Evolutionary conservation across 2,888 invertebrate species (phyloP).

Genomic region (Clusia tigrina): DNA sequence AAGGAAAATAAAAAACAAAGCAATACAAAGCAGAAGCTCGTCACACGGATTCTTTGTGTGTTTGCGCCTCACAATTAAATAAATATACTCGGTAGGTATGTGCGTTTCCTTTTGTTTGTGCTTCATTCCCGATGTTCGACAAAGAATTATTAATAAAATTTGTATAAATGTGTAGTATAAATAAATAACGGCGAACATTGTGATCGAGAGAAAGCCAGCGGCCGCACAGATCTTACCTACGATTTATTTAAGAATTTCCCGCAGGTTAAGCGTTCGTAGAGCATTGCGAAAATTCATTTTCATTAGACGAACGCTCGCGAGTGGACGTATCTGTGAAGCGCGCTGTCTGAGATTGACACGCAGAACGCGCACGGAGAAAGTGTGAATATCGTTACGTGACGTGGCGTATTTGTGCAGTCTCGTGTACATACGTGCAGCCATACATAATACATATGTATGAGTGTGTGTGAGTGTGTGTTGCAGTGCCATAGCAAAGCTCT

Average conservation of each 20-base stretch:
- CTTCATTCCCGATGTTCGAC: constrained; percentile 9
- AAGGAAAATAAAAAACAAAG: neutral
- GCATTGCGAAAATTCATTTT: constrained; percentile 50
- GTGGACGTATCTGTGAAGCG: constrained; percentile 48
- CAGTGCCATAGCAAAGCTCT: too few relatives aligned
- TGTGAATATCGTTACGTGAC: neutral
- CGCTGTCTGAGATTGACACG: neutral
- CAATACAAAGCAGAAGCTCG: neutral
- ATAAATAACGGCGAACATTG: neutral
- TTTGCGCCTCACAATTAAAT: too few relatives aligned
- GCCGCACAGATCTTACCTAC: constrained; percentile 5
- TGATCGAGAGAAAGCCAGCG: neutral
- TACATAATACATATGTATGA: neutral
- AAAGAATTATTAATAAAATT: constrained; percentile 22
- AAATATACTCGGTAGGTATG: neutral
- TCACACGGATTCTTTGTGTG: neutral
- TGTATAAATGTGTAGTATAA: neutral
- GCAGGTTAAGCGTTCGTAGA: constrained; percentile 49
- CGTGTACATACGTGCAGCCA: constrained; percentile 17
- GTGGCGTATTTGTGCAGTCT: constrained; percentile 29
- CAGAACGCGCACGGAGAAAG: neutral
- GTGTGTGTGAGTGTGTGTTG: neutral
- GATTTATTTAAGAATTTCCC: constrained; percentile 55
- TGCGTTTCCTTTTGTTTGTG: neutral
- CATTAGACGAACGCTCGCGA: constrained; percentile 54